Evolutionary conservation across 2,888 invertebrate genomes (phyloP).

Genomic region (Terebella lapidaria): DNA sequence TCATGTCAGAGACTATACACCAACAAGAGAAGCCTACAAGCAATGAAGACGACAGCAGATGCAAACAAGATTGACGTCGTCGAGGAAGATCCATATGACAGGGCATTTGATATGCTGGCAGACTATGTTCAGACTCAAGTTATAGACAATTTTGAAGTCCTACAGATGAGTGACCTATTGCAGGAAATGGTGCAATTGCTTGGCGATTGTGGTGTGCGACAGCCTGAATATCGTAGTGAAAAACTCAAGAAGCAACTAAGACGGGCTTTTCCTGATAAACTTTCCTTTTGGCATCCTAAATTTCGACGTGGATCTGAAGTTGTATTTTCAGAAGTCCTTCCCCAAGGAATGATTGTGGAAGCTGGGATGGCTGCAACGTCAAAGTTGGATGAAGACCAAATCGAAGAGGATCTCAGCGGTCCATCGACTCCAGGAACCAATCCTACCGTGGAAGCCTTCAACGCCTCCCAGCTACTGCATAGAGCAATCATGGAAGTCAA

Average conservation of each 20-base stretch:
- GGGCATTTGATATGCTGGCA: neutral
- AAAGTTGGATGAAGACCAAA: neutral
- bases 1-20: too few relatives aligned
- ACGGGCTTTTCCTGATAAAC: neutral
- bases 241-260: neutral
- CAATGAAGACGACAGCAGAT: too few relatives aligned
- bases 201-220: too few relatives aligned
- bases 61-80: too few relatives aligned
- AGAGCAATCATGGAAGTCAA: neutral
- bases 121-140: neutral
- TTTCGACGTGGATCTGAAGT: conserved; percentile 1
- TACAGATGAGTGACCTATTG: conserved; percentile 1
- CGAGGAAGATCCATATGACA: neutral
- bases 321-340: neutral
- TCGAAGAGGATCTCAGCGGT: neutral
- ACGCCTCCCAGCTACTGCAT: neutral
- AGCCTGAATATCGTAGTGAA: too few relatives aligned
- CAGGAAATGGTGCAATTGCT: too few relatives aligned
- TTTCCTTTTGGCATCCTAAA: neutral
- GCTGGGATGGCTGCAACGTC: neutral
- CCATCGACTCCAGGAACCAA: too few relatives aligned
- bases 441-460: neutral
- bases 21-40: too few relatives aligned
- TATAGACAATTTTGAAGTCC: neutral
- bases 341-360: neutral